phyloP scores from a whole-genome alignment of 2,113 vertebrate species.

The Ibidorhyncha struthersii region DNA sequence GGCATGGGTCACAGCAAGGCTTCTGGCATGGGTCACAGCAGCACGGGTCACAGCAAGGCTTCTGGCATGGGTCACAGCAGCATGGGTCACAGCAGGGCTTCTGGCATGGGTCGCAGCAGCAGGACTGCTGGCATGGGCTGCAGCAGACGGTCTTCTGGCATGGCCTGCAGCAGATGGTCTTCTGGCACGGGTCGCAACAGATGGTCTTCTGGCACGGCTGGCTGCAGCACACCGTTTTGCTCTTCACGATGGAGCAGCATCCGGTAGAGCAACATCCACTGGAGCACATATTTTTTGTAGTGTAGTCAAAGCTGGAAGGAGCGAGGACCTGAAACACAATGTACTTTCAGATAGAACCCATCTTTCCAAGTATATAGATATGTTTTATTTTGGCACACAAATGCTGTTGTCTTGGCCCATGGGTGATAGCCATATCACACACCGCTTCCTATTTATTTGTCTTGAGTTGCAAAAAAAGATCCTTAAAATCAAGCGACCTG shows the following conservation, averaged over 20 bases:
- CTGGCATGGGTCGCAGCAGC: not conserved
- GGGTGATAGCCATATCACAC: not conserved
- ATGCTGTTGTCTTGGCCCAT: not conserved
- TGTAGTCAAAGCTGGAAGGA: not conserved
- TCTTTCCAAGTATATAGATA: not conserved
- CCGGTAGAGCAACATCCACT: not conserved
- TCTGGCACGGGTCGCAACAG: not conserved
- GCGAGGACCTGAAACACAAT: not conserved
- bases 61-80: not conserved
- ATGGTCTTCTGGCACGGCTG: not conserved
- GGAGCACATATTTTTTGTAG: slow-evolving; percentile 23
- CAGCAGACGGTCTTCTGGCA: not conserved
- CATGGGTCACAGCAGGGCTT: not conserved
- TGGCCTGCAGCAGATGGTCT: not conserved
- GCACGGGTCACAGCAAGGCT: not conserved
- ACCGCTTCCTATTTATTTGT: accelerated
- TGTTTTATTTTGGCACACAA: not conserved
- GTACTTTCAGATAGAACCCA: not conserved
- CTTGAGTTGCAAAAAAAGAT: not conserved
- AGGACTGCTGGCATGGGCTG: not conserved
- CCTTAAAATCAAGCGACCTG: accelerated
- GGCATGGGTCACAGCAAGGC: not conserved
- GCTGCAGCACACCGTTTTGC: slow-evolving; percentile 35
- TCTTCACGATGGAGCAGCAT: slow-evolving; percentile 41
- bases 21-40: not conserved